Evolutionary conservation across 2,113 vertebrate species (phyloP).

Genomic region (Patagioenas fasciata): DNA sequence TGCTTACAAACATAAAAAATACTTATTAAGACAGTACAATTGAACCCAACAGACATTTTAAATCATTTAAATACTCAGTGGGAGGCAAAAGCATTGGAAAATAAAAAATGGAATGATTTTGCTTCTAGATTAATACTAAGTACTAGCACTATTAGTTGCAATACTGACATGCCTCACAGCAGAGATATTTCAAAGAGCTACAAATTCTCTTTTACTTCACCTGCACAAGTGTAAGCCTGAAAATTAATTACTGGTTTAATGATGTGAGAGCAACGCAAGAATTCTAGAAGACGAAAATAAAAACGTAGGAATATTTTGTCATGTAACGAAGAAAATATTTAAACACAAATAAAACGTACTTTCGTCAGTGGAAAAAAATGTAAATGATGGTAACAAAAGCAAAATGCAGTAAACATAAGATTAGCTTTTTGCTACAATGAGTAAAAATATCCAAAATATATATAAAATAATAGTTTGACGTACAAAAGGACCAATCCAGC

Average conservation of each 20-base stretch:
- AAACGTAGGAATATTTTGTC: background rate
- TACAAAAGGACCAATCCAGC: background rate
- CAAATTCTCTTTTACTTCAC: slow-evolving; percentile 36
- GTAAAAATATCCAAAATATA: background rate
- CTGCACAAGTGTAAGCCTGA: background rate
- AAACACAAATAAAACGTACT: background rate
- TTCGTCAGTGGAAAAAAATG: background rate
- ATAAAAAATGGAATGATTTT: slow-evolving; percentile 67
- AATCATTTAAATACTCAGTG: slow-evolving; percentile 62
- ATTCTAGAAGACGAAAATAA: background rate
- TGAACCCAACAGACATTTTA: slow-evolving; percentile 66
- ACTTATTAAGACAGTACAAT: slow-evolving; percentile 70
- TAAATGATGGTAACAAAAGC: background rate
- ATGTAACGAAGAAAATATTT: background rate
- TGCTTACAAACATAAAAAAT: slow-evolving; percentile 66
- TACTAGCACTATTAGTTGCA: slow-evolving; percentile 41
- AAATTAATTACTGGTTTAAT: slow-evolving; percentile 43
- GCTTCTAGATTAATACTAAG: slow-evolving; percentile 68
- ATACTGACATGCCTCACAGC: slow-evolving; percentile 43
- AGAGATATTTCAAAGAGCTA: slow-evolving; percentile 34
- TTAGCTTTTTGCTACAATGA: background rate
- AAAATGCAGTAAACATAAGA: background rate
- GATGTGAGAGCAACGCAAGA: background rate
- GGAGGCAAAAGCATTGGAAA: slow-evolving; percentile 59
- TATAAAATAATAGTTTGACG: background rate